Evolutionary conservation across 2,888 invertebrate species (phyloP).

Genomic region (Thecophora atra): DNA sequence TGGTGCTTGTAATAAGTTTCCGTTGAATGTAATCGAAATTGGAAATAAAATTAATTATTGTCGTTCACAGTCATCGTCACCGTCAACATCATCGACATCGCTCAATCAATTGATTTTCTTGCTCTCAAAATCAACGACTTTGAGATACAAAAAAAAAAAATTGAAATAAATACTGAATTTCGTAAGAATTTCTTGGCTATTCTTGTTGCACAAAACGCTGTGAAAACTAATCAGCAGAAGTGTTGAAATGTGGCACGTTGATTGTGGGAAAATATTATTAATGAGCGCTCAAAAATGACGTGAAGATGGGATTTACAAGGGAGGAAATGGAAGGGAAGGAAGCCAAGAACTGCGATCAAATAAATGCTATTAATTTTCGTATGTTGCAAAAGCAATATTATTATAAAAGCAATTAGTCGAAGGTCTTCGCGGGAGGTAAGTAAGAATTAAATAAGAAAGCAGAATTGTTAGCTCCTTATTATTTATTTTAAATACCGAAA

Average conservation of each 20-base stretch:
- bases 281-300: not conserved
- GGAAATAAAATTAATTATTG: constrained; percentile 39
- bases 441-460: no score
- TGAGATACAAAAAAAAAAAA: not conserved
- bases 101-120: not conserved
- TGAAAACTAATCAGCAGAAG: not conserved
- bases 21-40: constrained; percentile 22
- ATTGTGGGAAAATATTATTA: constrained; percentile 10
- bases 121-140: constrained; percentile 12
- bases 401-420: no score
- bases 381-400: no score
- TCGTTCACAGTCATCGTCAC: no score
- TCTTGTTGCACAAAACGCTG: not conserved
- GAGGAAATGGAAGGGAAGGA: not conserved
- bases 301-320: not conserved
- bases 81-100: constrained; percentile 11
- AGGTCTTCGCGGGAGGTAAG: no score
- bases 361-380: no score
- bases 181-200: not conserved
- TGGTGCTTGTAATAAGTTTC: constrained; percentile 1
- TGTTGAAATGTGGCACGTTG: not conserved
- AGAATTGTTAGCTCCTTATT: no score
- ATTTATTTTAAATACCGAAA: no score
- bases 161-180: not conserved
- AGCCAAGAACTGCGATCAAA: no score